These are phyloP conservation scores for Pantala flavescens DNA, from an alignment of 1,140 invertebrate species.

Conservation along the genomic window DNA sequence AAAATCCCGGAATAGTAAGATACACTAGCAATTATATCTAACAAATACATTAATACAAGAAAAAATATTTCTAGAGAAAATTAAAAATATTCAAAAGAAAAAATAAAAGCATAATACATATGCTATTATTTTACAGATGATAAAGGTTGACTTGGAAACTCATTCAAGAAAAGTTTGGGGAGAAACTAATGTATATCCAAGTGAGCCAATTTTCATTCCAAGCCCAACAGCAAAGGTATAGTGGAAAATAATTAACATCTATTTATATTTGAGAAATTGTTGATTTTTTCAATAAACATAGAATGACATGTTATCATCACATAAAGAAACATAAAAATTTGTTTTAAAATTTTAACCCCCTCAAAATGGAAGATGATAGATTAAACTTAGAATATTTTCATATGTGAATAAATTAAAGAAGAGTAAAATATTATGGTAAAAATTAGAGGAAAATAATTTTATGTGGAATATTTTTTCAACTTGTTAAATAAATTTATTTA, in stretches of 20 bases:
- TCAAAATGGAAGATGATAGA: too few relatives aligned
- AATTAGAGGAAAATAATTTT: neutral
- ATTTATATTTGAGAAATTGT: neutral
- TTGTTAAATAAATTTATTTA: constrained; percentile 19
- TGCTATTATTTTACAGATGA: constrained; percentile 41
- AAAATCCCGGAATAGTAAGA: constrained; percentile 66
- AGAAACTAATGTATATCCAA: constrained; percentile 63
- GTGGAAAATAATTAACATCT: neutral
- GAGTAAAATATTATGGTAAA: too few relatives aligned
- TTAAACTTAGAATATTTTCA: too few relatives aligned
- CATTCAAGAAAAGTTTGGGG: constrained; percentile 59
- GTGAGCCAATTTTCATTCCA: constrained; percentile 78
- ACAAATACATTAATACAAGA: neutral
- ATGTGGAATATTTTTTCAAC: constrained; percentile 10
- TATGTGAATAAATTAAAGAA: too few relatives aligned
- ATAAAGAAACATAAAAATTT: neutral
- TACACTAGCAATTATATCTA: constrained; percentile 20
- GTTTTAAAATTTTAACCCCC: too few relatives aligned
- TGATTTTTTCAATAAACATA: too few relatives aligned
- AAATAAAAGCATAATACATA: neutral
- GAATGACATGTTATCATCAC: too few relatives aligned
- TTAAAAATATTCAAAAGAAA: neutral
- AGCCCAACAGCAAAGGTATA: constrained; percentile 52
- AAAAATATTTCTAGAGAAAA: neutral
- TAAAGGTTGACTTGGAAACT: constrained; percentile 61